These are phyloP conservation scores for Metellina segmentata DNA, from an alignment of 2,888 invertebrate species.

Conservation along the genomic window DNA sequence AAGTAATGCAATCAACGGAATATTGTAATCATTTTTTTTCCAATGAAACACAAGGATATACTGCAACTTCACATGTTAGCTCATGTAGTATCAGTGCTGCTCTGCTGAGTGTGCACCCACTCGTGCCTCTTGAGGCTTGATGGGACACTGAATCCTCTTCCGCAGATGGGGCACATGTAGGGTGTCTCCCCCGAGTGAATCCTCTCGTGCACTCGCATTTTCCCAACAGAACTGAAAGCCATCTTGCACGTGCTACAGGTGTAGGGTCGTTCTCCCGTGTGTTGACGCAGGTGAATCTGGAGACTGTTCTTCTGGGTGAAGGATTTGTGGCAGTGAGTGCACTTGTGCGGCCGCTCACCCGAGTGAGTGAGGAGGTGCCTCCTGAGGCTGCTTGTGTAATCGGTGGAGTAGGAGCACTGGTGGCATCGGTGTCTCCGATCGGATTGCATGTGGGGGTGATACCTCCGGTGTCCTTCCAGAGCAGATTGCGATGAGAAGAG, in stretches of 20 bases:
- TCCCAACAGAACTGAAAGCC: slow-evolving; percentile 1
- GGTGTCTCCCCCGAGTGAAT: slow-evolving; percentile 28
- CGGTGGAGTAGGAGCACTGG: too few species aligned
- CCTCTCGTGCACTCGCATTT: neutral
- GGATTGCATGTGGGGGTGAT: too few species aligned
- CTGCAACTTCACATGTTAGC: too few species aligned
- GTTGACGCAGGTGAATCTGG: neutral
- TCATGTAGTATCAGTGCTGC: slow-evolving; percentile 21
- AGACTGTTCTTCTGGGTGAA: too few species aligned
- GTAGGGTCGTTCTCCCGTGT: too few species aligned
- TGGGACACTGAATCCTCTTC: slow-evolving; percentile 36
- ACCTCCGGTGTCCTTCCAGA: too few species aligned
- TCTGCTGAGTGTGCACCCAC: slow-evolving; percentile 14
- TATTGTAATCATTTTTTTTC: too few species aligned
- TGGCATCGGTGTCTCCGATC: too few species aligned
- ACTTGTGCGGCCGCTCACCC: neutral
- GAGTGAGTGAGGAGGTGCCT: neutral
- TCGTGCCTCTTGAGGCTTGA: rapidly evolving
- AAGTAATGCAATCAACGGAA: too few species aligned
- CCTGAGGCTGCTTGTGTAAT: neutral
- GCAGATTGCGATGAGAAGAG: too few species aligned
- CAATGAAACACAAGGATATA: too few species aligned
- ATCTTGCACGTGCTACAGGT: neutral
- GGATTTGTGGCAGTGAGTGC: neutral
- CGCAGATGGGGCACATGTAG: slow-evolving; percentile 26